phyloP scores from a whole-genome alignment of 2,888 invertebrate species.

The Agrilus cyanescens region DNA sequence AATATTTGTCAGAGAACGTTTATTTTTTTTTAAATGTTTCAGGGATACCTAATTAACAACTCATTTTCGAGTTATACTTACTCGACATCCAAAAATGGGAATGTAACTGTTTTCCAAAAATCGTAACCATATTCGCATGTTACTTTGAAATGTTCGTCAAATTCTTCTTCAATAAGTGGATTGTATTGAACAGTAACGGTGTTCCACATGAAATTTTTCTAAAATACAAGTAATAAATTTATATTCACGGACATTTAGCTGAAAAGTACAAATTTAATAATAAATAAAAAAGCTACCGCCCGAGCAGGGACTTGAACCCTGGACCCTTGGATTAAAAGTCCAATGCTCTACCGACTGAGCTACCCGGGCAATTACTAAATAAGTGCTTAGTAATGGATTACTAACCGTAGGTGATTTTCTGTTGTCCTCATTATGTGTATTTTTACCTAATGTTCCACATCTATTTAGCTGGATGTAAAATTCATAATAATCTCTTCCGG shows the following conservation, averaged over 20 bases:
- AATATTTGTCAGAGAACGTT: not conserved
- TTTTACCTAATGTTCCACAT: slow-evolving; percentile 82
- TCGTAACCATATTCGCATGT: slow-evolving; percentile 94
- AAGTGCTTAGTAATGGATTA: slow-evolving; percentile 8
- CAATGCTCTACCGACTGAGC: slow-evolving; percentile 62
- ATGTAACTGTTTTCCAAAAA: slow-evolving; percentile 93
- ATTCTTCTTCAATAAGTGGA: slow-evolving; percentile 83
- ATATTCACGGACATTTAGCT: not conserved
- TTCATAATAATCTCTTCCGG: slow-evolving; percentile 83
- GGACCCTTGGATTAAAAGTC: slow-evolving; percentile 66
- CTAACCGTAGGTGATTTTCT: slow-evolving; percentile 78
- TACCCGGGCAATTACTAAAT: slow-evolving; percentile 42
- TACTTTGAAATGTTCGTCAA: slow-evolving; percentile 90
- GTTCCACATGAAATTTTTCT: slow-evolving; percentile 96
- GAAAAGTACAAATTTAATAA: not conserved
- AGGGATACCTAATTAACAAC: not conserved
- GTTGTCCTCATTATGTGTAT: slow-evolving; percentile 73
- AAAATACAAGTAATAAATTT: slow-evolving; percentile 18
- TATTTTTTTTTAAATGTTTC: not conserved
- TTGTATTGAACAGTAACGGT: slow-evolving; percentile 92
- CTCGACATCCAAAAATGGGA: slow-evolving; percentile 91
- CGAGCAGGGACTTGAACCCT: slow-evolving; percentile 64
- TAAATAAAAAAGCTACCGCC: slow-evolving; percentile 35
- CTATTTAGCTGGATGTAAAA: slow-evolving; percentile 87
- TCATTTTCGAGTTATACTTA: slow-evolving; percentile 42